Conservation (phyloP, 2,888 invertebrate species). For the Lepidochrysops patricia region DNA sequence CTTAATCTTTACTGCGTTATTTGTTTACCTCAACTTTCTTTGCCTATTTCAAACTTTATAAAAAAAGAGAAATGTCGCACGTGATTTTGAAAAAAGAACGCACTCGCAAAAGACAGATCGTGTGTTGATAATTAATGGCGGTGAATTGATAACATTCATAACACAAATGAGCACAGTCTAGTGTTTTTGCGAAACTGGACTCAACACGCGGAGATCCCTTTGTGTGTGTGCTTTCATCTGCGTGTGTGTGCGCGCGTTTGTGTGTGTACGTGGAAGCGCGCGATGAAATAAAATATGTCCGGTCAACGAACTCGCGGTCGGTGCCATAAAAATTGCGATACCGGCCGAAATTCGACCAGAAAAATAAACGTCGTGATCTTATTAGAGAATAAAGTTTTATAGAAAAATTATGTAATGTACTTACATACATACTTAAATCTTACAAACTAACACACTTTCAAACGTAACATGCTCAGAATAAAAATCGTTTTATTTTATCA, state of each 20-base stretch:
- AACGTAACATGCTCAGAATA: background rate
- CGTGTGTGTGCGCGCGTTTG: slow-evolving; percentile 51
- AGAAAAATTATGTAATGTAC: background rate
- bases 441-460: background rate
- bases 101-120: slow-evolving; percentile 23
- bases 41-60: slow-evolving; percentile 17
- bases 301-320: slow-evolving; percentile 70
- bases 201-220: slow-evolving; percentile 56
- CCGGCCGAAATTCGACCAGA: slow-evolving; percentile 65
- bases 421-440: background rate
- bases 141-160: slow-evolving; percentile 48
- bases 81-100: background rate
- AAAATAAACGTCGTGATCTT: slow-evolving; percentile 34
- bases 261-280: slow-evolving; percentile 72
- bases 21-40: slow-evolving; percentile 39
- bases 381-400: slow-evolving; percentile 7
- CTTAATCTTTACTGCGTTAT: slow-evolving; percentile 52
- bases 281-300: slow-evolving; percentile 75
- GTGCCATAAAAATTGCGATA: slow-evolving; percentile 74
- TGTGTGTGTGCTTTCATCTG: slow-evolving; percentile 49
- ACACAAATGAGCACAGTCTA: slow-evolving; percentile 48
- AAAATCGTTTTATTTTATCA: background rate
- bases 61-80: slow-evolving; percentile 13
- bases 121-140: slow-evolving; percentile 48
- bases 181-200: slow-evolving; percentile 62